Percentiles rank a stretch among this genome's conserved stretches.
These are phyloP conservation scores for Campylomormyrus tamandua DNA, from an alignment of 2,113 vertebrate genomes.

Conservation along the genomic window DNA sequence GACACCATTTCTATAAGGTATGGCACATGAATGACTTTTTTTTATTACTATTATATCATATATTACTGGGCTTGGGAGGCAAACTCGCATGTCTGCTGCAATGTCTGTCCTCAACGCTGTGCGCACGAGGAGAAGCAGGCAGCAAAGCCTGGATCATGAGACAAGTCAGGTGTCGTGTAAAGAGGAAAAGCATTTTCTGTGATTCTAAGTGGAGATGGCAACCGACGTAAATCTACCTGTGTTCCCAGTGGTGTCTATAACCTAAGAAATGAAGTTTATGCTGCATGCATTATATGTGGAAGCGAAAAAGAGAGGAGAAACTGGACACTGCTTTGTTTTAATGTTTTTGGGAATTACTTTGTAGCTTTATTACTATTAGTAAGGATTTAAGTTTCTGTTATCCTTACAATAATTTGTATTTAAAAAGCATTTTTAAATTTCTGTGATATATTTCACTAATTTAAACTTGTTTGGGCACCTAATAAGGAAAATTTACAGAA, in stretches of 20 bases:
- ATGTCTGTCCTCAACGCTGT: neutral
- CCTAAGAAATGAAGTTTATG: neutral
- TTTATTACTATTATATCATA: neutral
- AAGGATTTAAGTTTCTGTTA: neutral
- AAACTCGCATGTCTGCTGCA: neutral
- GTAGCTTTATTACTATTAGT: neutral
- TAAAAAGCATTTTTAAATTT: neutral
- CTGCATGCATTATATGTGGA: neutral
- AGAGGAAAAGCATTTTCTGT: neutral
- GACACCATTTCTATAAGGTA: neutral
- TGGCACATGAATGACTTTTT: neutral
- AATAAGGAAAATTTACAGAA: neutral
- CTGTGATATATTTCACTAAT: neutral
- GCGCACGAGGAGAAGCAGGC: neutral
- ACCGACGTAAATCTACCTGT: neutral
- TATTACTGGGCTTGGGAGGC: neutral
- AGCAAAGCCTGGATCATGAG: neutral
- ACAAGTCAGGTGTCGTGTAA: neutral
- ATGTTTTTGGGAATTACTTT: neutral
- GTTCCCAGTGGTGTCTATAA: neutral
- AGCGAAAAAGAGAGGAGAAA: neutral
- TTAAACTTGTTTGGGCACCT: neutral
- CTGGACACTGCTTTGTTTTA: neutral
- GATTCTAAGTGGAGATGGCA: neutral
- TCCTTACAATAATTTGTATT: neutral